Base-by-base conservation (phyloP, 1,140 invertebrate species). In the Drosophila hydei region DNA sequence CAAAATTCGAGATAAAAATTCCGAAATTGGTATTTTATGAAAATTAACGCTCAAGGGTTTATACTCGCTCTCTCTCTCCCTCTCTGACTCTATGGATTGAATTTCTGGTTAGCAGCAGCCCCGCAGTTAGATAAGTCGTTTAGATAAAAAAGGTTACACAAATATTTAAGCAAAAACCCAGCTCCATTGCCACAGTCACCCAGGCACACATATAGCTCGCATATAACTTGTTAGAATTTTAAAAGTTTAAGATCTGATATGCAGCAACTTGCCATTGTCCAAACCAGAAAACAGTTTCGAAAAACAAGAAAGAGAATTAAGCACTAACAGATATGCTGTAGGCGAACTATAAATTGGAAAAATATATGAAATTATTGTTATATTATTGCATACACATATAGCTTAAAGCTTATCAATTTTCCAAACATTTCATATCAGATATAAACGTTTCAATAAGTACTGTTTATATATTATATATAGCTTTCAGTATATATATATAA, bases 1-100 rank as follows among this genome's bases (percentile, higher is more conserved):
- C 45, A 38, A 63, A 70, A 40, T 54, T 74, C n/a, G 30, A 71
- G 78, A 87, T 78, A 87, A 87, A 87, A 80, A 78, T 78, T 40
- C 68, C 51, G 75, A 87, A 87, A 87, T 78, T 87, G 83, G 83
- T 83, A 79, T 88, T 88, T 88, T 88, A 83, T 88, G 83, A 88
- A 87, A 88, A 88, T 88, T 83, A 88, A 88, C 78, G 83, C 83
- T 69, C 59, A 48, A 72, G 78, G 83, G 76, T 76, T 61, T 60
- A 48, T 63, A 4, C 42, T 21, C 16, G 8, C 18, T 19, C 19
- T 23, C 7, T 42, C 38, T 6, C 2, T 1, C 8, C 14, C 7
- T 14, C 7, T 11, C 52, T 9, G 7, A n/a, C 30, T 42, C 4
- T 7, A 3, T 7, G 21, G n/a, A 42, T 43, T 63, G 52, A 40